These are phyloP conservation scores for Amphipoea lucens DNA, from an alignment of 2,888 invertebrate genomes.

Conservation along the genomic window DNA sequence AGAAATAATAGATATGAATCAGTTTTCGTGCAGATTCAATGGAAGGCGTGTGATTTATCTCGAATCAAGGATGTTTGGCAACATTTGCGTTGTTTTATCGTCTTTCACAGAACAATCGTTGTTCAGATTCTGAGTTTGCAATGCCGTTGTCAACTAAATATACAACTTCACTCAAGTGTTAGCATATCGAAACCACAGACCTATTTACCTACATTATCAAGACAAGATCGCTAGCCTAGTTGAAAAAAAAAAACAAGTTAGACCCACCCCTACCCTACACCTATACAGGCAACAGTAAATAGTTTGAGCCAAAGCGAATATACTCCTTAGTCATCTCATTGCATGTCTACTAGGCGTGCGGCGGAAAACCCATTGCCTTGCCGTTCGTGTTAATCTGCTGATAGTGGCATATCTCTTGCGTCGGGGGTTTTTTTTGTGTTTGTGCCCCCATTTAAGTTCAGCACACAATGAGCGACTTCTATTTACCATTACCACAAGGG, in stretches of 20 bases:
- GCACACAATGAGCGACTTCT: conserved; percentile 33
- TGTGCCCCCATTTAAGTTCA: conserved; percentile 44
- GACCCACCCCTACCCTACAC: background rate
- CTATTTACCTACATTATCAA: conserved; percentile 23
- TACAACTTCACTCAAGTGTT: conserved; percentile 3
- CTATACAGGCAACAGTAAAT: conserved; percentile 12
- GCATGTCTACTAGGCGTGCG: conserved; percentile 34
- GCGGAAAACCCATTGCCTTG: conserved; percentile 65
- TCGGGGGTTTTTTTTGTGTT: conserved; percentile 75
- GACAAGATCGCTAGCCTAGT: background rate
- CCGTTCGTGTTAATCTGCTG: conserved; percentile 72
- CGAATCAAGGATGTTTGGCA: conserved; percentile 31
- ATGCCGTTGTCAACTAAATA: conserved; percentile 8
- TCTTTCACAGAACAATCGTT: background rate
- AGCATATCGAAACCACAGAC: conserved; percentile 6
- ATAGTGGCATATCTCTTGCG: conserved; percentile 73
- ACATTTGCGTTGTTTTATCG: conserved; percentile 8
- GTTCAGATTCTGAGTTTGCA: background rate
- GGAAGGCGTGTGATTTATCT: conserved; percentile 6
- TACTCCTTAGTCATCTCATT: conserved; percentile 30
- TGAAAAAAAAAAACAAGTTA: conserved; percentile 9
- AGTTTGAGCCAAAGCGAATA: conserved; percentile 14
- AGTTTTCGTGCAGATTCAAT: conserved; percentile 21
- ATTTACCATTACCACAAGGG: conserved; percentile 11
- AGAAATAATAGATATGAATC: conserved; percentile 46